Percentiles rank a stretch among this genome's conserved stretches.
Evolutionary conservation across 2,113 vertebrate genomes (phyloP).

Genomic region (Aix galericulata): DNA sequence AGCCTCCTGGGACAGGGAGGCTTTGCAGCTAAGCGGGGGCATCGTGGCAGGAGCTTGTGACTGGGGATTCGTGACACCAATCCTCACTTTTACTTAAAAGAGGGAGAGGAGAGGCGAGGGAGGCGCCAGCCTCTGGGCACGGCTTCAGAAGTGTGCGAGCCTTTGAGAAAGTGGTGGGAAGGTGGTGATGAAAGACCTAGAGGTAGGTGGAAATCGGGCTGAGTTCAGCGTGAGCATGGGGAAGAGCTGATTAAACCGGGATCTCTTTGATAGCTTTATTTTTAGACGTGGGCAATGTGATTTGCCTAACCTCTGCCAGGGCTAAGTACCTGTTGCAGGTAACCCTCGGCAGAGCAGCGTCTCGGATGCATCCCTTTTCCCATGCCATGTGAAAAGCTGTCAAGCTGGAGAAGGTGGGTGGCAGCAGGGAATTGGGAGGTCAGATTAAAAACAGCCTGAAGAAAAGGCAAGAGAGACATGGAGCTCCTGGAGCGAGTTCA

Average conservation of each 20-base stretch:
- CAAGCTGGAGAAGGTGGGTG: background rate
- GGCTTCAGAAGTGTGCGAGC: background rate
- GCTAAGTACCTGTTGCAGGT: background rate
- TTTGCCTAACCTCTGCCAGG: background rate
- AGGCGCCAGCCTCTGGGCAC: background rate
- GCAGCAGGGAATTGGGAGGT: background rate
- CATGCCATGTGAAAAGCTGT: background rate
- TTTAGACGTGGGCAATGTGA: background rate
- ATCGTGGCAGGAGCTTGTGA: background rate
- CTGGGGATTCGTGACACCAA: background rate
- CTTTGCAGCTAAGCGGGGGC: background rate
- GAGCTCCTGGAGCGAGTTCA: no score
- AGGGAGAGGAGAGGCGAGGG: background rate
- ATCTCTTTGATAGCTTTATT: background rate
- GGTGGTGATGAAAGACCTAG: background rate
- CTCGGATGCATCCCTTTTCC: background rate
- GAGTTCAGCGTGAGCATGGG: background rate
- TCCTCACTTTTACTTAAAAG: background rate
- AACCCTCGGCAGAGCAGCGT: background rate
- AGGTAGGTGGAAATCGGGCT: background rate
- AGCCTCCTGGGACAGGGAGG: background rate
- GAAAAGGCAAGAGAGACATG: background rate
- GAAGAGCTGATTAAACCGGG: background rate
- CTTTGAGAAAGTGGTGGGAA: background rate
- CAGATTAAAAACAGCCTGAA: background rate